Evolutionary conservation across 92 coral and sea anemone genomes (phyloP), one percentile per base, ranked within the genome.

Genomic region (Actinostola sp.): DNA sequence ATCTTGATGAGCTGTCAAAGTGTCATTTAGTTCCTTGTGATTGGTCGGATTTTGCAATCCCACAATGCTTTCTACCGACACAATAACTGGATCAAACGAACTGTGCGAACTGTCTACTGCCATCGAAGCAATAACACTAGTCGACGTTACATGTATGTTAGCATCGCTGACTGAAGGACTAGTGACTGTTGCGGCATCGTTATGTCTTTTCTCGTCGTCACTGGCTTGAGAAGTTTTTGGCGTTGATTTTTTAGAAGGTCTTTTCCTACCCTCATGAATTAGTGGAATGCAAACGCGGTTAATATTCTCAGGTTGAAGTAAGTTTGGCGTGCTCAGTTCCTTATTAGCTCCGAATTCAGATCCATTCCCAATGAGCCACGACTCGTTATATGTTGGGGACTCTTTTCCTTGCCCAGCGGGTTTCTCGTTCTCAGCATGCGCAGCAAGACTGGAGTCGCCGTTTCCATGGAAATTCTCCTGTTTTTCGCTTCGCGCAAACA

Each of bases 61-160:
- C 21, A 42, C 81, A 63, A 75, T 75, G 55, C 81, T 75, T 24
- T 42, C 53, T 0, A 75, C 81, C 12, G 81, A 75, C 6, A 75
- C 73, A 29, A 75, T 75, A 28, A 75, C 33, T 11, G 81, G 81
- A 64, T 63, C 61, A 26, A 43, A 48, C 3, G 46, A 25, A 9
- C 12, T 30, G 15, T 32, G n/a, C 56, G 15, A 1, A 8, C 35
- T 36, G n/a, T 31, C 24, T 2, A 20, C 29, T 48, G 54, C 3
- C 15, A 20, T 48, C 24, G 20, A n/a, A 48, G 20, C 54, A 20
- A 48, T 11, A 48, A 16, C 54, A 48, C 19, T 14, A 6, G 54
- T 2, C 54, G 54, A 4, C 3, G 54, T 36, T 36, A 36, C 6
- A 36, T 11, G 4, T 11, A 11, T 11, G 42, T 36, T 36, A 11